Evolutionary conservation across 2,113 vertebrate genomes (phyloP).

Genomic region (Scytalopus superciliaris): DNA sequence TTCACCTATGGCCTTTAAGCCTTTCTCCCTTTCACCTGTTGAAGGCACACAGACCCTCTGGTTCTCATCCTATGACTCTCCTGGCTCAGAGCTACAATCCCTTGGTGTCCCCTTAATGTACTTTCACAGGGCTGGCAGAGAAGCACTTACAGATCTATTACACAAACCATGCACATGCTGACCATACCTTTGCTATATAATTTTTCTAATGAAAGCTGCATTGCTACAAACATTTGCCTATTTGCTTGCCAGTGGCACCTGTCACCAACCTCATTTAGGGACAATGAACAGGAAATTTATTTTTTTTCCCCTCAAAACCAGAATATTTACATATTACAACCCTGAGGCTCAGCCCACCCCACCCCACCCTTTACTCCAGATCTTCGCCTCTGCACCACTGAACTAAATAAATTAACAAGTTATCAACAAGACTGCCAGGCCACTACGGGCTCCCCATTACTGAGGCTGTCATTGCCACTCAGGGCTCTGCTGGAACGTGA

Average conservation of each 20-base stretch:
- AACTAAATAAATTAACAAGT: slow-evolving; percentile 72
- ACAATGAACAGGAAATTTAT: slow-evolving; percentile 37
- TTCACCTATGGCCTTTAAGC: background rate
- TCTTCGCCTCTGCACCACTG: slow-evolving; percentile 57
- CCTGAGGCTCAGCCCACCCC: background rate
- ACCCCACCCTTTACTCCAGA: slow-evolving; percentile 61
- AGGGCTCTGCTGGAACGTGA: slow-evolving; percentile 48
- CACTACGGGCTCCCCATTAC: slow-evolving; percentile 39
- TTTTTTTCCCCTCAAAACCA: background rate
- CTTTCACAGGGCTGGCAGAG: slow-evolving; percentile 42
- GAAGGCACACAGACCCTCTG: background rate
- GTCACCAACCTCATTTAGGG: slow-evolving; percentile 58
- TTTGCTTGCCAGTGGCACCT: slow-evolving; percentile 62
- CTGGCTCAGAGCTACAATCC: background rate
- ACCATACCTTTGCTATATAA: slow-evolving; percentile 46
- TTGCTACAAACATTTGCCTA: slow-evolving; percentile 64
- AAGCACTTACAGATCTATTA: slow-evolving; percentile 52
- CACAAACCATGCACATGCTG: slow-evolving; percentile 45
- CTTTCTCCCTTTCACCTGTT: background rate
- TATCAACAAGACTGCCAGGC: slow-evolving; percentile 37
- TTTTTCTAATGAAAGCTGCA: slow-evolving; percentile 61
- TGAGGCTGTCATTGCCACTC: slow-evolving; percentile 52
- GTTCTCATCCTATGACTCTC: background rate
- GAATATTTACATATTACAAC: slow-evolving; percentile 72
- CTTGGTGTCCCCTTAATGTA: background rate